Conservation (phyloP, 2,888 invertebrate genomes). For the Melitaea athalia region DNA sequence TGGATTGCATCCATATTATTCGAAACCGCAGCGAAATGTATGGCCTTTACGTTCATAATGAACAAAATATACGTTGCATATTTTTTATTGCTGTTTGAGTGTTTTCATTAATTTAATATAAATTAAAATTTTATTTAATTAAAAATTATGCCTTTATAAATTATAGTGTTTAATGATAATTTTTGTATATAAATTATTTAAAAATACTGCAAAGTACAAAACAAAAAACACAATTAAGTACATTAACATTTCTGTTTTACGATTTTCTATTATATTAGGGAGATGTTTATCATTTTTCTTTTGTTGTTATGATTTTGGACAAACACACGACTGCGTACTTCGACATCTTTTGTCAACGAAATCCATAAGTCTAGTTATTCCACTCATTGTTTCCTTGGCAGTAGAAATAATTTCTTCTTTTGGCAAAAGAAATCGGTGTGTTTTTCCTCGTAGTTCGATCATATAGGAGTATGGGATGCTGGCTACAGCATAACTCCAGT, state of each 20-base stretch:
- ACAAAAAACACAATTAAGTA: background rate
- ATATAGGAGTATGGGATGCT: constrained; percentile 71
- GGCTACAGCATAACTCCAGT: constrained; percentile 70
- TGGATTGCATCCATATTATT: constrained; percentile 74
- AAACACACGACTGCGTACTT: constrained; percentile 38
- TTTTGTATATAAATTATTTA: background rate
- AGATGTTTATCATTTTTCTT: background rate
- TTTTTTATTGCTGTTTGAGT: constrained; percentile 44
- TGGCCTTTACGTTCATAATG: constrained; percentile 60
- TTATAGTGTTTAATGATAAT: constrained; percentile 15
- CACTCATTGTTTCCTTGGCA: constrained; percentile 56
- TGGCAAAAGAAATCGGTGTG: constrained; percentile 66
- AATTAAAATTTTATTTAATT: constrained; percentile 32
- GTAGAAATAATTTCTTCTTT: constrained; percentile 65
- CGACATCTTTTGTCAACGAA: constrained; percentile 54
- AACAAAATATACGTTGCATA: constrained; percentile 48
- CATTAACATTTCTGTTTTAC: background rate
- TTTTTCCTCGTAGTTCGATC: constrained; percentile 69
- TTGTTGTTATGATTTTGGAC: constrained; percentile 26
- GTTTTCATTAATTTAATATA: constrained; percentile 38
- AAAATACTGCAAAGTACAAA: background rate
- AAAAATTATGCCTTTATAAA: constrained; percentile 20
- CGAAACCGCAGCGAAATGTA: constrained; percentile 59
- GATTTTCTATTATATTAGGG: background rate
- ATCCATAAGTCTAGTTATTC: constrained; percentile 61